Percentiles rank a stretch among this genome's conserved stretches.
Evolutionary conservation across 2,888 invertebrate species (phyloP).

Genomic region (Tiliacea aurago): DNA sequence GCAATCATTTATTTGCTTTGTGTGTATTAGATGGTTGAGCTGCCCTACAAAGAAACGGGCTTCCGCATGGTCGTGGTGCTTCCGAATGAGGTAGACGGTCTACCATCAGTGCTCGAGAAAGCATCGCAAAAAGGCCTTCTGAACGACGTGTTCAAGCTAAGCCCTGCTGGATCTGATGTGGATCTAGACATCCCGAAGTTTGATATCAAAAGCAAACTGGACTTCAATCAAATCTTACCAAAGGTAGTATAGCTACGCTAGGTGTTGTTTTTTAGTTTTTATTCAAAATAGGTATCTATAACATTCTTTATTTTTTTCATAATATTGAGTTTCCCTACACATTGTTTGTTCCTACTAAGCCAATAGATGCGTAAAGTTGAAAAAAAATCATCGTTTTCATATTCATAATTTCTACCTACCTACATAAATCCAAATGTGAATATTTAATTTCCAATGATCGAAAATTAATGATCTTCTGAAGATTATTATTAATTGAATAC

Average conservation of each 20-base stretch:
- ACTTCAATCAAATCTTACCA: slow-evolving; percentile 74
- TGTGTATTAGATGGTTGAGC: slow-evolving; percentile 74
- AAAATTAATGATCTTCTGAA: neutral
- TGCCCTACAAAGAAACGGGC: slow-evolving; percentile 76
- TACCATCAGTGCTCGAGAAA: slow-evolving; percentile 71
- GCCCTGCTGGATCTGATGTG: slow-evolving; percentile 65
- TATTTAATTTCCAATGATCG: neutral
- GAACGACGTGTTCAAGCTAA: slow-evolving; percentile 70
- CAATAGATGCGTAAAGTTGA: neutral
- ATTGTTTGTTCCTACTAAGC: neutral
- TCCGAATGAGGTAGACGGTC: slow-evolving; percentile 76
- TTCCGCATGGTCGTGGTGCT: slow-evolving; percentile 80
- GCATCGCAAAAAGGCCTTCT: slow-evolving; percentile 71
- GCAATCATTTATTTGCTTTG: slow-evolving; percentile 4
- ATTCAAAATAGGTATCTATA: neutral
- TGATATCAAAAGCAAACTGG: slow-evolving; percentile 71
- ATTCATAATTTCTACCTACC: neutral
- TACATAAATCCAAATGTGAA: neutral
- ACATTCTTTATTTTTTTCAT: neutral
- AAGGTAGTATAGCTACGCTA: slow-evolving; percentile 70
- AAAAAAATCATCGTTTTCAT: neutral
- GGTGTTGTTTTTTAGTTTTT: neutral
- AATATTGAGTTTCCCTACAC: neutral
- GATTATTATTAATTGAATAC: neutral
- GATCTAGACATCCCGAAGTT: slow-evolving; percentile 76